Evolutionary conservation across 2,797 vertebrate species (phyloP), one percentile per base, ranked within the genome.

Genomic region (Urocyon cinereoargenteus): DNA sequence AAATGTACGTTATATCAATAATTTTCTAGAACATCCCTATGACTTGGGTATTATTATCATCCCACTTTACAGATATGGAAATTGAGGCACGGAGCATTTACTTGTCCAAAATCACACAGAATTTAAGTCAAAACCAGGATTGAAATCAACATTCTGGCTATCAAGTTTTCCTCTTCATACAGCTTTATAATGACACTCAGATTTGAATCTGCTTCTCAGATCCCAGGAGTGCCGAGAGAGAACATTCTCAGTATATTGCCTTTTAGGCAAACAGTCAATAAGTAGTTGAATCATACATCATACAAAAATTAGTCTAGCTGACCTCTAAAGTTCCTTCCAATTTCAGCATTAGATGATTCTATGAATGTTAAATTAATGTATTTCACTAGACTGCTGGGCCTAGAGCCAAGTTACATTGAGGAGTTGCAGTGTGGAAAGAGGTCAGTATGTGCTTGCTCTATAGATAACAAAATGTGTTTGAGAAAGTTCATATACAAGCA

Each of bases 351-450:
- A 92, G 93, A 64, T 90, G n/a, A 34, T 49, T 24, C 49, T 86
- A 28, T 95, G 26, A 91, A 92, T 95, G 57, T 82, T 79, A 92
- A 93, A 51, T 81, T 88, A 94, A 79, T 93, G 85, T 77, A 70
- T 91, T 94, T 94, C 77, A 79, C 61, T 49, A 70, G 16, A 82
- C 40, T 62, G 1, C 51, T 88, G 7, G 34, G 49, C 85, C n/a
- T 26, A 68, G 34, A 91, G 61, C 36, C 84, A 96, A 87, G 24
- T 59, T 45, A 49, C 3, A 64, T 0, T 13, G 40, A 62, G 16
- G 13, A 75, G 15, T 62, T 77, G 19, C 26, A 68, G 24, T 90
- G 6, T 87, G 19, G 40, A 82, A 90, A 66, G 75, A 90, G 9
- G n/a, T 8, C 81, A 57, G n/a, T 11, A 72, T 86, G 31, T 45